Evolutionary conservation across 2,888 invertebrate species (phyloP).

Genomic region (Girardia tigrina): DNA sequence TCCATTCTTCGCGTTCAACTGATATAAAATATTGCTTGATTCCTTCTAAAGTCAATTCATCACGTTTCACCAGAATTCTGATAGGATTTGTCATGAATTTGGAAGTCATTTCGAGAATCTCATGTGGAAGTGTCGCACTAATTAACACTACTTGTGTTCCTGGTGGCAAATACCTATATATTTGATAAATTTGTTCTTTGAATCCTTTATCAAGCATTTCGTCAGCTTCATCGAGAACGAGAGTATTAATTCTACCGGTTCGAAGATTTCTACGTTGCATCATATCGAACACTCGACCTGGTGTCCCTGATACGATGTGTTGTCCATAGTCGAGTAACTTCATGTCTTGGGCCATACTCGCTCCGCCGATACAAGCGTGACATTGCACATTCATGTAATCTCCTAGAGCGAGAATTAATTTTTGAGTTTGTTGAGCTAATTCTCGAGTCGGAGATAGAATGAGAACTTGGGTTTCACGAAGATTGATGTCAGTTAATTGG

Average conservation of each 20-base stretch:
- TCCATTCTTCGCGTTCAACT: conserved; percentile 98
- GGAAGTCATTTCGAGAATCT: conserved; percentile 98
- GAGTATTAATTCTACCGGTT: no score
- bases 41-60: conserved; percentile 97
- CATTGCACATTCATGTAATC: no score
- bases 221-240: conserved; percentile 95
- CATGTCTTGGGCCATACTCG: conserved; percentile 92
- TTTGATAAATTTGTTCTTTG: conserved; percentile 99
- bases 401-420: conserved; percentile 81
- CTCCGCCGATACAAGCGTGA: no score
- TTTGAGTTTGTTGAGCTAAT: conserved; percentile 91
- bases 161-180: conserved; percentile 59
- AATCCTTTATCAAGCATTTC: conserved; percentile 99
- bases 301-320: conserved; percentile 95
- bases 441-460: conserved; percentile 88
- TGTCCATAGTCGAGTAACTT: conserved; percentile 94
- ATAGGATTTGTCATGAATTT: conserved; percentile 99
- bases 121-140: conserved; percentile 92
- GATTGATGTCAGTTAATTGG: conserved; percentile 75
- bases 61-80: conserved; percentile 79
- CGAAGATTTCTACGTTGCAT: conserved; percentile 68
- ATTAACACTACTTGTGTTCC: conserved; percentile 58
- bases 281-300: conserved; percentile 95
- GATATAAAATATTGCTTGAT: conserved; percentile 99
- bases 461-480: conserved; percentile 74